Evolutionary conservation across 2,113 vertebrate species (phyloP), one percentile per base, ranked within the genome.

Genomic region (Prunella fulvescens): DNA sequence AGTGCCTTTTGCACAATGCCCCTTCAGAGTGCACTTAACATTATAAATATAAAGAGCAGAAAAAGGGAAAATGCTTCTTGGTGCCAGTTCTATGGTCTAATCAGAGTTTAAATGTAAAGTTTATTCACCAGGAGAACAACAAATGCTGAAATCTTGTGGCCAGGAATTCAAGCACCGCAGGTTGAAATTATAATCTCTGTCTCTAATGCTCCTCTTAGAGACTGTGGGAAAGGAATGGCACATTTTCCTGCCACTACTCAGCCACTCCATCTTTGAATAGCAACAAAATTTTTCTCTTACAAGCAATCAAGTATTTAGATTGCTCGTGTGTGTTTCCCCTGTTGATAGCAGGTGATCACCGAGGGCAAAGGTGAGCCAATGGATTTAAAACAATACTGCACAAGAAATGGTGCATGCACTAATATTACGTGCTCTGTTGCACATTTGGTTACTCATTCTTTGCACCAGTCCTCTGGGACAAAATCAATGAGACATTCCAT

Each of bases 401-500:
- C 84, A 88, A 88, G 92, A 92, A 94, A 96, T 97, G 96, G 92
- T 90, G 88, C 94, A 54, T 95, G 86, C 84, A 84, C 83, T 73
- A 33, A 76, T 92, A 90, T 95, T 84, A 73, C 14, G 39, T 74
- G 88, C 96, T 96, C 92, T 28, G 3, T 60, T 51, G 95, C 90
- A 78, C 69, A 80, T 87, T 91, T 95, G 83, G 79, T 95, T 97
- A 94, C 86, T 94, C 94, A 84, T 95, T 97, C 94, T 94, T 95
- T 88, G 91, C 78, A 95, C 86, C 65, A 70, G 78, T 94, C 95
- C 93, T 92, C 83, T 81, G 95, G 93, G 96, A 97, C 81, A 93
- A 95, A 97, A 96, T 97, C 97, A 93, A 91, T 97, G 95, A 95
- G 92, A 94, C 88, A 86, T 94, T 97, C 93, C 87, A 92, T 83